These are phyloP conservation scores for Papilio helenus DNA, from an alignment of 1,140 invertebrate species.

Conservation along the genomic window DNA sequence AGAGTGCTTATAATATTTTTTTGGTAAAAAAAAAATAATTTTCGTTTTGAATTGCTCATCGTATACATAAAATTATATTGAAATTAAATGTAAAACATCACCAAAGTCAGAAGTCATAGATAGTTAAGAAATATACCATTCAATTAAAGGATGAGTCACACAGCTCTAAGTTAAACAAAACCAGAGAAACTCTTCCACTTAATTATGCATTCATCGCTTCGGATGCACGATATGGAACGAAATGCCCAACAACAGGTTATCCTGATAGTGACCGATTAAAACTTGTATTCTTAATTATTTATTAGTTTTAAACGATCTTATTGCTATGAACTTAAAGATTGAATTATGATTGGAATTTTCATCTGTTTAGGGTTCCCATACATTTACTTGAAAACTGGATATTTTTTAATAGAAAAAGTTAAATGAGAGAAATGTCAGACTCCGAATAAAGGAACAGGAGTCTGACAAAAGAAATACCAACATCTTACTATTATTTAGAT, in stretches of 20 bases:
- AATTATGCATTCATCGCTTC: constrained; percentile 81
- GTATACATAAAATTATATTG: neutral
- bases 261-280: constrained; percentile 74
- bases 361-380: neutral
- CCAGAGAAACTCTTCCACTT: constrained; percentile 77
- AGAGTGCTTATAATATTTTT: no score
- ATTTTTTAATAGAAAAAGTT: neutral
- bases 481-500: neutral
- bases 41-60: no score
- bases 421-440: no score
- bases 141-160: constrained; percentile 29
- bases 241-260: constrained; percentile 77
- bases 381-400: constrained; percentile 44
- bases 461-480: neutral
- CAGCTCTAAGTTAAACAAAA: constrained; percentile 61
- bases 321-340: constrained; percentile 57
- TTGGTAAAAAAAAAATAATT: no score
- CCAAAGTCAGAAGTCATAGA: constrained; percentile 10
- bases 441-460: no score
- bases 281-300: constrained; percentile 64
- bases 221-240: constrained; percentile 72
- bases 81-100: neutral
- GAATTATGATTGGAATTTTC: constrained; percentile 45
- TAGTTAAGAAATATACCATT: neutral
- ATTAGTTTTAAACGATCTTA: constrained; percentile 60